Percentiles rank a stretch among this genome's conserved stretches.
These are phyloP conservation scores for Erynnis tages DNA, from an alignment of 2,888 invertebrate species.

Conservation along the genomic window DNA sequence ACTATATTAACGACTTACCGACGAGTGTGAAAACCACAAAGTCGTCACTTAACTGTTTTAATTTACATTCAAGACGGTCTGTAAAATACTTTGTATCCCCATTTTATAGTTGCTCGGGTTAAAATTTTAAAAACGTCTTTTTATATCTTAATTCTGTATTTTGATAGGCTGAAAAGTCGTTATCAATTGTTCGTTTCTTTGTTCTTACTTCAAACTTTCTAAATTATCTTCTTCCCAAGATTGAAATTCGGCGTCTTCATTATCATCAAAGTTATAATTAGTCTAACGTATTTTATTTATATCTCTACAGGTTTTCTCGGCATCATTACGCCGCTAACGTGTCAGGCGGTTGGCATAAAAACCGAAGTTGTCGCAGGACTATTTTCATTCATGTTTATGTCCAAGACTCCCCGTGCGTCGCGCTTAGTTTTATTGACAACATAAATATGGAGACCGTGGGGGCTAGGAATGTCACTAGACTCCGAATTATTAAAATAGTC, in stretches of 20 bases:
- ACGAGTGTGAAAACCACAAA: conserved; percentile 9
- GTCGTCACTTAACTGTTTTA: conserved; percentile 6
- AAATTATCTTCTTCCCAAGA: not conserved
- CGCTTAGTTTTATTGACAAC: conserved; percentile 70
- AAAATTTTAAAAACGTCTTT: no score
- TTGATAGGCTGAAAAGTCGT: no score
- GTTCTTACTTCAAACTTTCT: no score
- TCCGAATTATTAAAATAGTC: conserved; percentile 14
- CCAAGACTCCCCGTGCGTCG: conserved; percentile 55
- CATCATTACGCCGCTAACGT: conserved; percentile 24
- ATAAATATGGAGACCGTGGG: conserved; percentile 50
- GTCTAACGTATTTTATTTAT: conserved; percentile 6
- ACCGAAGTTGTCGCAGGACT: conserved; percentile 42
- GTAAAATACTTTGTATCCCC: not conserved
- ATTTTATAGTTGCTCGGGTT: not conserved
- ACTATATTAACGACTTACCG: conserved; percentile 6
- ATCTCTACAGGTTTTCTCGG: conserved; percentile 5
- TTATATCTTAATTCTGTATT: no score
- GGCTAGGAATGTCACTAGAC: conserved; percentile 37
- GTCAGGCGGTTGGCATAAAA: conserved; percentile 36
- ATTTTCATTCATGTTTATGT: conserved; percentile 69
- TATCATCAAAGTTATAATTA: conserved; percentile 5
- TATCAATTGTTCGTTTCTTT: not conserved
- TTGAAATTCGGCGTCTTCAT: not conserved
- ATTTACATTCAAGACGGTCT: conserved; percentile 7